phyloP scores from a whole-genome alignment of 2,888 invertebrate species.

The Alitta virens region DNA sequence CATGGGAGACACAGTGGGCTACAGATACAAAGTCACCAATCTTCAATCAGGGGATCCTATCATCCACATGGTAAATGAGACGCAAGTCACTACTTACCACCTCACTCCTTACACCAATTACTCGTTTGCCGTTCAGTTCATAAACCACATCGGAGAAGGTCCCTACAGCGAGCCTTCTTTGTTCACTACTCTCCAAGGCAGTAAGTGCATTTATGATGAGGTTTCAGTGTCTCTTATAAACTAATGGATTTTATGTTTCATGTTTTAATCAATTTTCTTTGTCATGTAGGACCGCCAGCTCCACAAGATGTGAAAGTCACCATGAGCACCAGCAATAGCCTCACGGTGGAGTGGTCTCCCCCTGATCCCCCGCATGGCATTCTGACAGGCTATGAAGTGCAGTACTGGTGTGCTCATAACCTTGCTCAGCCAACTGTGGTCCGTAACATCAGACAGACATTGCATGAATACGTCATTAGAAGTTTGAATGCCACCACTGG shows the following conservation, averaged over 20 bases:
- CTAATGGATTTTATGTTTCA: no score
- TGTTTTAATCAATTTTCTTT: background rate
- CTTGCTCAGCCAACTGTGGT: slow-evolving; percentile 20
- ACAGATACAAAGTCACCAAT: slow-evolving; percentile 19
- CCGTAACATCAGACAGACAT: slow-evolving; percentile 5
- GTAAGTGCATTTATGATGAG: slow-evolving; percentile 61
- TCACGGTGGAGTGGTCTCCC: slow-evolving; percentile 43
- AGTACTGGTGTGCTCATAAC: slow-evolving; percentile 32
- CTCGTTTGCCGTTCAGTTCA: slow-evolving; percentile 71
- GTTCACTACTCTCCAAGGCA: slow-evolving; percentile 78
- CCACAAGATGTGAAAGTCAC: slow-evolving; percentile 34
- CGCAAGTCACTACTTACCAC: slow-evolving; percentile 65
- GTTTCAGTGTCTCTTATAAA: no score
- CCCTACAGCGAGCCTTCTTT: slow-evolving; percentile 68
- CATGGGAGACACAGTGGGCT: slow-evolving; percentile 17
- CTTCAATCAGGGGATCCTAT: background rate
- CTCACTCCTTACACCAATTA: slow-evolving; percentile 75
- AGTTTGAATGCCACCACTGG: slow-evolving; percentile 55
- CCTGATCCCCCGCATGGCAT: slow-evolving; percentile 39
- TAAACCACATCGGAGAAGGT: slow-evolving; percentile 74
- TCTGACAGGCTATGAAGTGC: slow-evolving; percentile 40
- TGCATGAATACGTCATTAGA: slow-evolving; percentile 48
- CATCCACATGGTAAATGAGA: slow-evolving; percentile 53
- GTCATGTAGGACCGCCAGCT: slow-evolving; percentile 37
- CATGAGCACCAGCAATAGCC: slow-evolving; percentile 31